Conservation (phyloP, 2,888 invertebrate species). For the Torymus texanus region DNA sequence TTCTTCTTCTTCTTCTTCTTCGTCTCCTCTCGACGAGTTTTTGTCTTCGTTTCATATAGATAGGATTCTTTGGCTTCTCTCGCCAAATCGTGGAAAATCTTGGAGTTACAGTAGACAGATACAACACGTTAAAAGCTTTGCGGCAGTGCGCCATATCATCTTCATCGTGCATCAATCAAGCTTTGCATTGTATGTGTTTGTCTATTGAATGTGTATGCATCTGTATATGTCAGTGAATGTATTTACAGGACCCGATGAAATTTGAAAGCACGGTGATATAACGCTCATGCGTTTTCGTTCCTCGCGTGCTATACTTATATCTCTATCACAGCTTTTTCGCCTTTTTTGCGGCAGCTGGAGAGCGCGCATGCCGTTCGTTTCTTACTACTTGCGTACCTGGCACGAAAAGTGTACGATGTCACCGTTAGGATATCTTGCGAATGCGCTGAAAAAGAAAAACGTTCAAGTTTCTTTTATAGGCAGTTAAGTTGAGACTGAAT, state of each 20-base stretch:
- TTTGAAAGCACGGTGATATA: neutral
- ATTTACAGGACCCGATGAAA: neutral
- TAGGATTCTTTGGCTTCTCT: slow-evolving; percentile 6
- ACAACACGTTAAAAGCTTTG: too few relatives aligned
- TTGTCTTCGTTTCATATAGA: neutral
- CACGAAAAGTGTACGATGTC: slow-evolving; percentile 96
- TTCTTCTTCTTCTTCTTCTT: slow-evolving; percentile 4
- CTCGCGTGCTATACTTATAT: neutral
- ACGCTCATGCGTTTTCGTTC: neutral
- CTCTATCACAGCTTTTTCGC: slow-evolving; percentile 32
- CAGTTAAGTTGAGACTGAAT: too few relatives aligned
- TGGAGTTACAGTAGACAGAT: too few relatives aligned
- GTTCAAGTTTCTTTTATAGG: too few relatives aligned
- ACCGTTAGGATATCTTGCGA: slow-evolving; percentile 93
- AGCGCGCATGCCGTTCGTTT: neutral
- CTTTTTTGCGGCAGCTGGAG: neutral
- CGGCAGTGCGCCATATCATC: too few relatives aligned
- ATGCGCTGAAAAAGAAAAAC: slow-evolving; percentile 82
- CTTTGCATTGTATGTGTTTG: too few relatives aligned
- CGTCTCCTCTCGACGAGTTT: too few relatives aligned
- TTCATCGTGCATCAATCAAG: too few relatives aligned
- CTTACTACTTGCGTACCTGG: slow-evolving; percentile 77
- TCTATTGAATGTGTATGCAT: neutral
- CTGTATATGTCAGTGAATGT: neutral
- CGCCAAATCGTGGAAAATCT: neutral